Conservation (phyloP, 2,797 vertebrate species). For the Forpus xanthops region DNA sequence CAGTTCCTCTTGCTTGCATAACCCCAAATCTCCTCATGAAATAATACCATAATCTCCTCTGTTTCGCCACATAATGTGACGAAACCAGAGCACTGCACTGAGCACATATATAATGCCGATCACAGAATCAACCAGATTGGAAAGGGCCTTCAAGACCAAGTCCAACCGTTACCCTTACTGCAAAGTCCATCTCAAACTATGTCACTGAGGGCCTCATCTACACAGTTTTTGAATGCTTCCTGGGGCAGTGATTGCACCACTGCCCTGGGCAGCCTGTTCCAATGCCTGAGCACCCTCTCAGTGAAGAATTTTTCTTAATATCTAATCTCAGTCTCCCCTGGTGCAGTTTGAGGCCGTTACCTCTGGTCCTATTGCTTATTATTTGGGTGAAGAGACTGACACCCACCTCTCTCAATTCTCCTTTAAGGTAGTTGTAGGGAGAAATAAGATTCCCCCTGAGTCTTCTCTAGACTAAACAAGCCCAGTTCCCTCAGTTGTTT, state of each 20-base stretch:
- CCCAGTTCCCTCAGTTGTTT: not conserved
- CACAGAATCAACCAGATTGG: not conserved
- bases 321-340: not conserved
- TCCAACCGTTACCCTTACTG: not conserved
- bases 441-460: not conserved
- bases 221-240: not conserved
- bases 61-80: rapidly evolving
- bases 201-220: not conserved
- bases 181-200: not conserved
- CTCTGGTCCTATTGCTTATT: not conserved
- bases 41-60: not conserved
- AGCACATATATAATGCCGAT: rapidly evolving
- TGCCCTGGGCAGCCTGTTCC: not conserved
- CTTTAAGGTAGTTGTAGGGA: not conserved
- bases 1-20: rapidly evolving
- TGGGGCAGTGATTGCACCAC: not conserved
- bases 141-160: not conserved
- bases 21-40: not conserved
- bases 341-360: not conserved
- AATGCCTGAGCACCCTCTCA: not conserved
- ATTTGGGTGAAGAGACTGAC: not conserved
- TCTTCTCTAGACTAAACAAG: not conserved
- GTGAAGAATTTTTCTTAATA: not conserved
- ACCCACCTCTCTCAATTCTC: not conserved
- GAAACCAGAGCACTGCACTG: not conserved